Conservation (phyloP, 2,888 invertebrate genomes). For the Diarsia mendica region DNA sequence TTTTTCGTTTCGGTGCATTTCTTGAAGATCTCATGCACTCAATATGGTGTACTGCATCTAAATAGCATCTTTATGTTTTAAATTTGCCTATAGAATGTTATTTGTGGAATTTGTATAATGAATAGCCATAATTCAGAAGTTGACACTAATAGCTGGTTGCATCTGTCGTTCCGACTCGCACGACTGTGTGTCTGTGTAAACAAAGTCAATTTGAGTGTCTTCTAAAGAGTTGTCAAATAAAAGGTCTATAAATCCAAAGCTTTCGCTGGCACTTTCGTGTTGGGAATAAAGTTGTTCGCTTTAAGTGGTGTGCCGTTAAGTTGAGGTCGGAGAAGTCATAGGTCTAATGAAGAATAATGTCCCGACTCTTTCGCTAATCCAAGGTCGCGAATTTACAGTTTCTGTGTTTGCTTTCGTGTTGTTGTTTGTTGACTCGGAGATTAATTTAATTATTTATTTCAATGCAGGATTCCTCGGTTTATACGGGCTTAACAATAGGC, state of each 20-base stretch:
- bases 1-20: constrained; percentile 29
- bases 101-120: constrained; percentile 22
- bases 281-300: constrained; percentile 62
- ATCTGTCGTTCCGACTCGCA: constrained; percentile 46
- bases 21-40: constrained; percentile 12
- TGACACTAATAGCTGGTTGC: constrained; percentile 32
- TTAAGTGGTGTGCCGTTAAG: constrained; percentile 63
- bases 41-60: not conserved
- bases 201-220: constrained; percentile 57
- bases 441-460: constrained; percentile 7
- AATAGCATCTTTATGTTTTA: not conserved
- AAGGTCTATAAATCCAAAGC: constrained; percentile 62
- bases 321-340: constrained; percentile 53
- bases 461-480: not conserved
- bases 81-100: not conserved
- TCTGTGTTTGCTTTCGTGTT: constrained; percentile 12
- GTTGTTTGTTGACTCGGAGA: constrained; percentile 18
- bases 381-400: constrained; percentile 39
- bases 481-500: not conserved
- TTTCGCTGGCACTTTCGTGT: constrained; percentile 58
- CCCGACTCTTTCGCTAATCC: constrained; percentile 42
- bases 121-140: constrained; percentile 17
- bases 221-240: constrained; percentile 68
- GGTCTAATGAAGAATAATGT: constrained; percentile 65
- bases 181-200: constrained; percentile 40